Evolutionary conservation across 2,888 invertebrate species (phyloP).

Genomic region (Tiliacea aurago): DNA sequence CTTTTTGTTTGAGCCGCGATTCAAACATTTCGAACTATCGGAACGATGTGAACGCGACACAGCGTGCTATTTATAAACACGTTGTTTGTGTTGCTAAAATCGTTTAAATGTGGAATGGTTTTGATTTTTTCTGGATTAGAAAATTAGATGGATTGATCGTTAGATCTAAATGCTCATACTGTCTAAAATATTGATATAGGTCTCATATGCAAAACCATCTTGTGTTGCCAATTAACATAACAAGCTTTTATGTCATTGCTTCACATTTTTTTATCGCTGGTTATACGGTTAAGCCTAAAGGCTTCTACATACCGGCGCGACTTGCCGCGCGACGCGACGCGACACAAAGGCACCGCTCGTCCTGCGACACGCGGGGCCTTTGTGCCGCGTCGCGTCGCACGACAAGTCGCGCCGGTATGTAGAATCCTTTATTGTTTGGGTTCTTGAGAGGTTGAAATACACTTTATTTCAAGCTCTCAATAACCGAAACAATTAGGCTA

Average conservation of each 20-base stretch:
- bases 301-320: no score
- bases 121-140: neutral
- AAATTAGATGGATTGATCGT: neutral
- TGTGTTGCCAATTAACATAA: neutral
- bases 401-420: no score
- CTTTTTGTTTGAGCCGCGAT: constrained; percentile 39
- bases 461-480: constrained; percentile 21
- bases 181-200: neutral
- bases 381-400: no score
- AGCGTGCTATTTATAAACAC: constrained; percentile 21
- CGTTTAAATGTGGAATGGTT: neutral
- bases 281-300: neutral
- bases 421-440: constrained; percentile 36
- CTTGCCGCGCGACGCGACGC: no score
- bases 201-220: neutral
- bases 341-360: no score
- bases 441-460: constrained; percentile 30
- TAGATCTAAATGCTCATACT: neutral
- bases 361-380: no score
- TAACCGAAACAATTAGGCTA: constrained; percentile 12
- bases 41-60: constrained; percentile 27
- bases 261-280: neutral
- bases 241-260: no score
- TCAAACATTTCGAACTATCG: constrained; percentile 24
- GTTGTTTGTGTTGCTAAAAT: neutral